Evolutionary conservation across 2,888 invertebrate species (phyloP).

Genomic region (Exephanes ischioxanthus): DNA sequence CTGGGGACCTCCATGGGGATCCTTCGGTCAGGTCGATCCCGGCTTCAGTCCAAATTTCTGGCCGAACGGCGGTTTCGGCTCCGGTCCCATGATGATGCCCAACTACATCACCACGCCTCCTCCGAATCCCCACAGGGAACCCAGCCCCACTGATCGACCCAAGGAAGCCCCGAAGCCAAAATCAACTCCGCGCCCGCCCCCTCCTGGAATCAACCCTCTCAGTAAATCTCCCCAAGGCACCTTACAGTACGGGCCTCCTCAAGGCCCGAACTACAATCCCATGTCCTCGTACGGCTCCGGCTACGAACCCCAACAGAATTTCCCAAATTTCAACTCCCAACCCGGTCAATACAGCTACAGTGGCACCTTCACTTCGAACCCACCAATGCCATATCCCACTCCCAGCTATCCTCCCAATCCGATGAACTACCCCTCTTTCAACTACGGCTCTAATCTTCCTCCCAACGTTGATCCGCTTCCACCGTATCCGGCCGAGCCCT

Average conservation of each 20-base stretch:
- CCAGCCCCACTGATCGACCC: not conserved
- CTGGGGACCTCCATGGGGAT: conserved; percentile 55
- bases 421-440: not conserved
- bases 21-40: conserved; percentile 49
- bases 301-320: not conserved
- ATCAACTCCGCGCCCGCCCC: conserved; percentile 12
- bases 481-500: not conserved
- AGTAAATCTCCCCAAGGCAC: not conserved
- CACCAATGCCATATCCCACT: conserved; percentile 11
- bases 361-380: not conserved
- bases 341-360: not conserved
- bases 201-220: conserved; percentile 21
- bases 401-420: conserved; percentile 26
- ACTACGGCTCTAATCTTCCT: conserved; percentile 24
- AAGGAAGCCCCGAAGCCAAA: conserved; percentile 7
- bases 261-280: not conserved
- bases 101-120: conserved; percentile 39
- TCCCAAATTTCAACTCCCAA: conserved; percentile 41
- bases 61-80: conserved; percentile 22
- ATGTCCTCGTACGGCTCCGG: not conserved
- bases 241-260: not conserved
- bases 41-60: conserved; percentile 60
- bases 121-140: conserved; percentile 9
- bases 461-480: conserved; percentile 30
- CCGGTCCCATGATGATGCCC: conserved; percentile 50